Base-by-base conservation (phyloP, 2,797 vertebrate genomes). In the Emys orbicularis region DNA sequence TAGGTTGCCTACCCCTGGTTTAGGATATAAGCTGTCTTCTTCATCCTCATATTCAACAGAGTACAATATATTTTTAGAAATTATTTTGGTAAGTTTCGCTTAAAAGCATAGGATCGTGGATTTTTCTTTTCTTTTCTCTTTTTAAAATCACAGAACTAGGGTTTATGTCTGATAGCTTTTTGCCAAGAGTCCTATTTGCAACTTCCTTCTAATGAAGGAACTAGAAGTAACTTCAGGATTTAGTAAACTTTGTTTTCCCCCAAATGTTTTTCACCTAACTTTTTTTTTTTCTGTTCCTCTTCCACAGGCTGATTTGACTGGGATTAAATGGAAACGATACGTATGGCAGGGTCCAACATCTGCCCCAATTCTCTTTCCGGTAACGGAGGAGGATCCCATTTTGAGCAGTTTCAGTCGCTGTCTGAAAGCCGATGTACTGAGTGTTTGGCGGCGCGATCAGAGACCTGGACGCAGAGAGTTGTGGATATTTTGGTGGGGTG, bases 401-500 rank as follows among this genome's bases (percentile, higher is more conserved):
- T 98, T 99, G 90, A 99, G 99, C 99, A 99, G 99, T 98, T 99
- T 99, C 98, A 99, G 99, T 97, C 99, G 99, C 97, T 99, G 99
- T 96, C 98, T 99, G 96, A 99, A 99, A 98, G 99, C 99, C 10
- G 99, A 99, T 82, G 99, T 99, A 90, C 98, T 99, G 89, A 99
- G 99, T 6, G 99, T 99, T 83, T 99, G 99, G 99, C 98, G 99
- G 91, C 98, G 99, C 94, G 99, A 99, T 98, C 99, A 99, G 98
- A 98, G 99, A 96, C 99, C 98, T n/a, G 99, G 99, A 81, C 99
- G 99, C 95, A 98, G 99, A 97, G 99, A 99, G 96, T 98, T 99
- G 37, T 99, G 99, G 99, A 99, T 99, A 95, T 99, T 99, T 98
- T 99, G 99, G 99, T 99, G 99, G 99, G 99, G 99, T 54, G 99